A percentile compares a stretch with the other conserved stretches of the same genome.
Conservation (phyloP, 2,113 vertebrate genomes). For the Caretta caretta region DNA sequence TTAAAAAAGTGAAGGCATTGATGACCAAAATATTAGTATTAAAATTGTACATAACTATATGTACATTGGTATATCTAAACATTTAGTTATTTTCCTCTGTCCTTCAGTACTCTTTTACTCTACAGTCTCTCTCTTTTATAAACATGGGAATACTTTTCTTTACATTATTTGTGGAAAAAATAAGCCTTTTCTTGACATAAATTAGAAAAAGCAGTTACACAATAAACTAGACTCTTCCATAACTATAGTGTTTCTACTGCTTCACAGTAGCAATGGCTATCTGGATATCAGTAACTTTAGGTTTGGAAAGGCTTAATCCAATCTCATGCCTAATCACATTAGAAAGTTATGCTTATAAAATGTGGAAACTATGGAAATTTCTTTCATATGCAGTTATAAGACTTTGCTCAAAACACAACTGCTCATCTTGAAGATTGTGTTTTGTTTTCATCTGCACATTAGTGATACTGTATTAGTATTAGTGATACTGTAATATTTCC, state of each 20-base stretch:
- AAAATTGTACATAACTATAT: neutral
- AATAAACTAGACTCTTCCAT: neutral
- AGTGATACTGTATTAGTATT: neutral
- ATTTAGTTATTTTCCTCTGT: neutral
- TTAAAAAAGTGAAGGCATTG: neutral
- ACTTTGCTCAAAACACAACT: accelerated
- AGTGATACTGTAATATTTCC: neutral
- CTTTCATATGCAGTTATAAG: neutral
- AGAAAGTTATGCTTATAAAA: neutral
- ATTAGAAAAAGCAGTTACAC: neutral
- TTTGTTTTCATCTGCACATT: neutral
- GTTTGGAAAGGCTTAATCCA: neutral
- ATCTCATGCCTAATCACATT: neutral
- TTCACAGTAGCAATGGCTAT: neutral
- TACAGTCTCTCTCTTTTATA: accelerated
- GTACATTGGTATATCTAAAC: neutral
- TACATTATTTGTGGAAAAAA: neutral
- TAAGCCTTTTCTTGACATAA: neutral
- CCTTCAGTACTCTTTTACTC: neutral
- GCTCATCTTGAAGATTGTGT: neutral
- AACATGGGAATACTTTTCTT: neutral
- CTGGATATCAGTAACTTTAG: neutral
- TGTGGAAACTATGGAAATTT: neutral
- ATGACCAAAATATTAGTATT: neutral
- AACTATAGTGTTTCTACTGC: neutral